Conservation (phyloP, 2,797 vertebrate genomes). For the Hyperoplus immaculatus region DNA sequence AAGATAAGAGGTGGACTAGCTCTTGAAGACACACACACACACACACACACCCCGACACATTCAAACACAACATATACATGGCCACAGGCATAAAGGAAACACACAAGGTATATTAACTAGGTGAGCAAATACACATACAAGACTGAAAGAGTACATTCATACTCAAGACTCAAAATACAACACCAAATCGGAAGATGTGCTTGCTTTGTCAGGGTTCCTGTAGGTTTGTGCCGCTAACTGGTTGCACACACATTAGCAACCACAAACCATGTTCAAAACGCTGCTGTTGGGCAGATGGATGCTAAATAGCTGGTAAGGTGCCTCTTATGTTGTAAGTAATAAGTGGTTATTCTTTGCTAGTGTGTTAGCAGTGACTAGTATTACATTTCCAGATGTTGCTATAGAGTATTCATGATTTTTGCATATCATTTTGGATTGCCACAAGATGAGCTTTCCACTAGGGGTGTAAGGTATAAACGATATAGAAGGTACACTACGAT, state of each 20-base stretch:
- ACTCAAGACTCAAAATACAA: not conserved
- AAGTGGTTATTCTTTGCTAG: not conserved
- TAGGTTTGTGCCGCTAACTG: not conserved
- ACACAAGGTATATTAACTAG: not conserved
- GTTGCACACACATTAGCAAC: not conserved
- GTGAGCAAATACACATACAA: not conserved
- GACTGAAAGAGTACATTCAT: not conserved
- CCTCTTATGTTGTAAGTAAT: not conserved
- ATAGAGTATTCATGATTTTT: not conserved
- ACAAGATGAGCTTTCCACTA: not conserved
- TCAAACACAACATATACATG: slow-evolving; percentile 2
- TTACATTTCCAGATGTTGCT: not conserved
- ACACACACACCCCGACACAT: slow-evolving; percentile 5
- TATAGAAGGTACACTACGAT: too few relatives aligned
- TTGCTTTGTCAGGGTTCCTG: not conserved
- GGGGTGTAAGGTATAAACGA: too few relatives aligned
- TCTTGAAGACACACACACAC: slow-evolving; percentile 1
- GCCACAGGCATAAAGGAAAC: not conserved
- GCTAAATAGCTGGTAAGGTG: not conserved
- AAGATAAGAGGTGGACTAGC: slow-evolving; percentile 23
- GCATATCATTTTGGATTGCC: not conserved
- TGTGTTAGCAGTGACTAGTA: not conserved
- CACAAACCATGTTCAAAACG: not conserved
- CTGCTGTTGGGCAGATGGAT: too few relatives aligned
- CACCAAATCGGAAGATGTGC: not conserved